Base-by-base conservation (phyloP, 2,888 invertebrate genomes). In the Busseola fusca region DNA sequence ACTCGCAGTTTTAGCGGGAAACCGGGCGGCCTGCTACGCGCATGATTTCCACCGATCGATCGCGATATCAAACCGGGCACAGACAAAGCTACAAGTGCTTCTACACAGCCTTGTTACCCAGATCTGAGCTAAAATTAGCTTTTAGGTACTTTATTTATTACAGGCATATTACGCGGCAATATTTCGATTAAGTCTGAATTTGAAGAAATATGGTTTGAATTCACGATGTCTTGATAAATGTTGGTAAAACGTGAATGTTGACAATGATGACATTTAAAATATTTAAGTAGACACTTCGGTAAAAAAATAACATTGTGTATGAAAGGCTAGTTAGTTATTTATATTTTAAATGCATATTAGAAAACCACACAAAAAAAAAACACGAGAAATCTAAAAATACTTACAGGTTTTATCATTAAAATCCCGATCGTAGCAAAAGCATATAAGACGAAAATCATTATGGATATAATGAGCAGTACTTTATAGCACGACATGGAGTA, bases 31-130 rank as follows among this genome's bases (percentile, higher is more conserved):
- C 71, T 82, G 83, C 81, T 90, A 68, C 79, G 91, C 93, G 93
- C 93, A 92, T 91, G 93, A 82, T 87, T 87, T 82, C 57, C 69
- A 62, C 69, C 74, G 85, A 92, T 93, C 93, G 91, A 93, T 92
- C 85, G 80, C 71, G 54, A 77, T 84, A 86, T 85, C 89, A 87
- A 85, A 82, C 78, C 60, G 50, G 77, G 75, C 69, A 54, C 69
- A 82, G 76, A 64, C 71, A 78, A 76, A 78, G 74, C 79, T 74
- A 82, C 70, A 79, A 84, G 79, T 84, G 79, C 77, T 76, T 72
- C 57, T 64, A 64, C 69, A 72, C 72, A 74, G 71, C 81, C 84
- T 82, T 21, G 48, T 82, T 81, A 74, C 80, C 81, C 75, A 82
- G 74, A 75, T 80, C 64, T 64, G 58, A 48, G 42, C 60, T 77